These are phyloP conservation scores for Physeter macrocephalus DNA, from an alignment of 2,113 vertebrate species.

Conservation along the genomic window DNA sequence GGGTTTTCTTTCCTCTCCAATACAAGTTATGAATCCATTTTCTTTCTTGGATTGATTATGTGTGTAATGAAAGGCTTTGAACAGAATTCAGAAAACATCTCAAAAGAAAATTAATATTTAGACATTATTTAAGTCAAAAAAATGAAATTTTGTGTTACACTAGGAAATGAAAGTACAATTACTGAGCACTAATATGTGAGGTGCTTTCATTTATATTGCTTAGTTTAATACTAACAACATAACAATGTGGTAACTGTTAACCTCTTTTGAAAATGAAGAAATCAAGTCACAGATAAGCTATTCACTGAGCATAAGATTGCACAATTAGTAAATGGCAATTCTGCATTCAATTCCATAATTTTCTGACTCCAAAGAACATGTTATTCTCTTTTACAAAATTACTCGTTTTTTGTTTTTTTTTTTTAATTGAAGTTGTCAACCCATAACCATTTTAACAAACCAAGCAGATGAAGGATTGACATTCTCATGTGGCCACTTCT, in stretches of 20 bases:
- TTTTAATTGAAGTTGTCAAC: neutral
- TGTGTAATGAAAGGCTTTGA: slow-evolving; percentile 1
- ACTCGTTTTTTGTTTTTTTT: neutral
- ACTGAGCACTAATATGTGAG: neutral
- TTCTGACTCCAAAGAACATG: neutral
- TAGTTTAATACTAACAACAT: neutral
- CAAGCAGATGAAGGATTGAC: neutral
- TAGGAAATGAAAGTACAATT: neutral
- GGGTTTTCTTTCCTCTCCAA: slow-evolving; percentile 45
- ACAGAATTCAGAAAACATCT: slow-evolving; percentile 15
- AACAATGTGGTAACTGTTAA: neutral
- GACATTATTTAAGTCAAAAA: neutral
- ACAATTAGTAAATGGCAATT: neutral
- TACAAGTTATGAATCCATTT: slow-evolving; percentile 8
- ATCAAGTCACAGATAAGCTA: neutral
- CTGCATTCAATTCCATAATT: neutral
- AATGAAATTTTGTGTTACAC: neutral
- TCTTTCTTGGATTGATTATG: slow-evolving; percentile 18
- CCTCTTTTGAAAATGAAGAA: neutral
- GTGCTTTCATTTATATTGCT: neutral
- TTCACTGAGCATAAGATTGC: neutral
- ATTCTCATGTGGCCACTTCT: neutral
- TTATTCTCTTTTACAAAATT: neutral
- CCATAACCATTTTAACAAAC: neutral
- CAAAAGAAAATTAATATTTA: neutral